These are phyloP conservation scores for Anthopleura xanthogrammica DNA, from an alignment of 92 coral and sea anemone species.

Conservation along the genomic window DNA sequence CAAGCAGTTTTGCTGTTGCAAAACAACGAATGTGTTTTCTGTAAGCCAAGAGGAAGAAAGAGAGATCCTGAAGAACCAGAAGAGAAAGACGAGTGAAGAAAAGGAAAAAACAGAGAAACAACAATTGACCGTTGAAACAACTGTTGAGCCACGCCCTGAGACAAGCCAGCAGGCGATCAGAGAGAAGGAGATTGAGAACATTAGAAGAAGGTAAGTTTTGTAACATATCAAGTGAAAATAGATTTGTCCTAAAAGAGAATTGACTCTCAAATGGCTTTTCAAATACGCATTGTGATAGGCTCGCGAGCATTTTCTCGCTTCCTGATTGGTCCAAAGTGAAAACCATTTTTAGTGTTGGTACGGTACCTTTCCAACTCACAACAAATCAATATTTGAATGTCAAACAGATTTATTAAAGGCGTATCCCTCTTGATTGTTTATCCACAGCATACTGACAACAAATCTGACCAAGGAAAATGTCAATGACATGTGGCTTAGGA, in stretches of 20 bases:
- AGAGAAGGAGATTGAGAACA: not conserved
- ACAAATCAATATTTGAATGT: not conserved
- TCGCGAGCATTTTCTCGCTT: not conserved
- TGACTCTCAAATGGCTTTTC: not conserved
- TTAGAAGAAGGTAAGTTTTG: not conserved
- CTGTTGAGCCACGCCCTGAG: not conserved
- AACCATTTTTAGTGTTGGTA: not conserved
- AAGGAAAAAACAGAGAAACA: not conserved
- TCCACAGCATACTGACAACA: not conserved
- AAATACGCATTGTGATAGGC: not conserved
- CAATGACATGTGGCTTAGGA: not conserved
- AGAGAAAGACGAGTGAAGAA: not conserved
- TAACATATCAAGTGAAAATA: not conserved
- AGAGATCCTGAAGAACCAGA: not conserved
- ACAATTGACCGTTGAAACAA: not conserved
- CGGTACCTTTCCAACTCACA: not conserved
- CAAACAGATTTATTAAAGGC: not conserved
- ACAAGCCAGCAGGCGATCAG: not conserved
- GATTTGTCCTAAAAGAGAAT: not conserved
- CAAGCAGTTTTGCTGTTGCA: not conserved
- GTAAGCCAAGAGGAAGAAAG: no score
- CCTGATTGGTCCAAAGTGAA: not conserved
- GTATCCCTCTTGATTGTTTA: not conserved
- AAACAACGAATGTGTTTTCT: not conserved
- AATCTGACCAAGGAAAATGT: conserved; percentile 1